phyloP scores from a whole-genome alignment of 2,888 invertebrate species.

The Stegophylla sp. region DNA sequence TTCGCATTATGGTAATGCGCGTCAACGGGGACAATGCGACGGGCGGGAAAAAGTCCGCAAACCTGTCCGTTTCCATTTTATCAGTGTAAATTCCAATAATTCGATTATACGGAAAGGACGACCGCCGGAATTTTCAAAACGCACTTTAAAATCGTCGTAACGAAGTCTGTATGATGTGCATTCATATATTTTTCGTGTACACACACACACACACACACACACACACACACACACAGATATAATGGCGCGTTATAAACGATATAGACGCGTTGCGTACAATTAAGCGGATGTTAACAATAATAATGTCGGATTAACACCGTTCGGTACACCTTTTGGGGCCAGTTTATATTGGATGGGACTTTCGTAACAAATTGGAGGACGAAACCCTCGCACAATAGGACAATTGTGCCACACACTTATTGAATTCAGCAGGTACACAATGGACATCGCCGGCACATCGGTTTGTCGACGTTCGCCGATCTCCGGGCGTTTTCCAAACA shows the following conservation, averaged over 20 bases:
- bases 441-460: background rate
- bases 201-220: too few species aligned
- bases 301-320: background rate
- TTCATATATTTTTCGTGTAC: background rate
- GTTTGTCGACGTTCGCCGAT: background rate
- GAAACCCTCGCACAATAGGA: constrained; percentile 23
- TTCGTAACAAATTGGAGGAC: constrained; percentile 10
- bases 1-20: constrained; percentile 49
- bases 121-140: background rate
- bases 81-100: background rate
- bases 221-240: too few species aligned
- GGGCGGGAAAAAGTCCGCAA: background rate
- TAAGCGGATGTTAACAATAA: constrained; percentile 49
- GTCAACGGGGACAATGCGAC: background rate
- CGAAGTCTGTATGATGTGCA: too few species aligned
- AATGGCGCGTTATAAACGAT: background rate
- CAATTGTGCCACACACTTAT: background rate
- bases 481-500: background rate
- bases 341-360: background rate
- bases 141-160: background rate
- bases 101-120: background rate
- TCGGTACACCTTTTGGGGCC: constrained; percentile 17
- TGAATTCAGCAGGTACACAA: background rate
- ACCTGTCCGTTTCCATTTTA: background rate
- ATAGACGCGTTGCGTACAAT: constrained; percentile 5